These are phyloP conservation scores for Chloropsis cyanopogon DNA, from an alignment of 2,113 vertebrate genomes.

Conservation along the genomic window DNA sequence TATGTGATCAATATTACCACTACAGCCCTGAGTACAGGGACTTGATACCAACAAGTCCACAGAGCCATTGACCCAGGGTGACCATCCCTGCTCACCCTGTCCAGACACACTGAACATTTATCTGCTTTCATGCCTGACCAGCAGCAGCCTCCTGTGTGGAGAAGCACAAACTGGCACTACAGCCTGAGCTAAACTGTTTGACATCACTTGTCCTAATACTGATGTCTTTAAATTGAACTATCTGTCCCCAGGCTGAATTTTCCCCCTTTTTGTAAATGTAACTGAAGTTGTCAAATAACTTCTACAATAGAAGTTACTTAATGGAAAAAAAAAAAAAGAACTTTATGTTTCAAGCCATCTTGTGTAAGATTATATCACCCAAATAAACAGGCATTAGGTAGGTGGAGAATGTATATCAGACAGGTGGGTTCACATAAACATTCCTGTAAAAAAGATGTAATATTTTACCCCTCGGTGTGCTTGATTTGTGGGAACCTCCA, in stretches of 20 bases:
- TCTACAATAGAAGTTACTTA: neutral
- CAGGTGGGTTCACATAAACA: neutral
- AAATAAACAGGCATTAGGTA: neutral
- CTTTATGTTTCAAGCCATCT: neutral
- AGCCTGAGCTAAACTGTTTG: neutral
- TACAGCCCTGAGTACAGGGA: neutral
- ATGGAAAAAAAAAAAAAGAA: neutral
- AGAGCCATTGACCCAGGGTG: neutral
- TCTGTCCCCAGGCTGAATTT: neutral
- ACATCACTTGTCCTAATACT: neutral
- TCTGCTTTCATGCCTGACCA: neutral
- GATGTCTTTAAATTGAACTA: neutral
- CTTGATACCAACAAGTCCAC: neutral
- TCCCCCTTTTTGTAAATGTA: neutral
- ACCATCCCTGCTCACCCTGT: neutral
- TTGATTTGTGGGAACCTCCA: neutral
- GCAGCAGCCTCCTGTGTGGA: neutral
- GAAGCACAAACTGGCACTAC: neutral
- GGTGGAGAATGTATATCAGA: neutral
- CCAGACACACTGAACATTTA: neutral
- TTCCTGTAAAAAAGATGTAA: neutral
- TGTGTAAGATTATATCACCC: neutral
- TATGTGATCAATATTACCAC: neutral
- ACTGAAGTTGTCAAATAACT: neutral
- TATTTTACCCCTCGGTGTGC: accelerated